Evolutionary conservation across 2,113 vertebrate species (phyloP).

Genomic region (Willisornis vidua): DNA sequence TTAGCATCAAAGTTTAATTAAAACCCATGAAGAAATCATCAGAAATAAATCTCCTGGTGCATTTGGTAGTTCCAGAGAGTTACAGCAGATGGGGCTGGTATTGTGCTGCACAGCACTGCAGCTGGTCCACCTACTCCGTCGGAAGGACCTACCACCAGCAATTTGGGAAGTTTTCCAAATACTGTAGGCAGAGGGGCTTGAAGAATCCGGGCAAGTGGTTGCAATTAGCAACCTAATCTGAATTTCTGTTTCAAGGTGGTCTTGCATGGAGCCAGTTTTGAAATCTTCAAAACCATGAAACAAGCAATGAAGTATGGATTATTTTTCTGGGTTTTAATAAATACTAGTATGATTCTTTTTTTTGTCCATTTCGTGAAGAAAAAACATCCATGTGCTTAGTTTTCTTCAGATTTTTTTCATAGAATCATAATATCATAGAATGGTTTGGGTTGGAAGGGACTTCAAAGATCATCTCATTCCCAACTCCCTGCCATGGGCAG

Average conservation of each 20-base stretch:
- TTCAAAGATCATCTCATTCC: background rate
- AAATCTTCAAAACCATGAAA: background rate
- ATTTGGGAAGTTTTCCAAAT: background rate
- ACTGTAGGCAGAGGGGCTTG: background rate
- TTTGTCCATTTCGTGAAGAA: background rate
- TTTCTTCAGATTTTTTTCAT: background rate
- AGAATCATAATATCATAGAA: background rate
- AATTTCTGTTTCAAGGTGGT: background rate
- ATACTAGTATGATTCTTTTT: accelerated
- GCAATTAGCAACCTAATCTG: background rate
- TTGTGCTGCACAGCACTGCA: accelerated
- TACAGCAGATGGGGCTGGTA: constrained; percentile 69
- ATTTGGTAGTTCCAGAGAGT: constrained; percentile 41
- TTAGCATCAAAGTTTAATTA: background rate
- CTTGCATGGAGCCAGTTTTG: background rate
- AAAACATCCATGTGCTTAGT: background rate
- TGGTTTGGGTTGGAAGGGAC: background rate
- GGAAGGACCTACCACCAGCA: background rate
- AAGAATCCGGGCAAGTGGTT: background rate
- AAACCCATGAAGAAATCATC: background rate
- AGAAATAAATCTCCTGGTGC: background rate
- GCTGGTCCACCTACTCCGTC: background rate
- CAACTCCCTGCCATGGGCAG: background rate
- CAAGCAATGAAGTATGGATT: background rate
- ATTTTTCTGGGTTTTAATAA: background rate